Evolutionary conservation across 2,888 invertebrate species (phyloP).

Genomic region (Emmelina monodactyla): DNA sequence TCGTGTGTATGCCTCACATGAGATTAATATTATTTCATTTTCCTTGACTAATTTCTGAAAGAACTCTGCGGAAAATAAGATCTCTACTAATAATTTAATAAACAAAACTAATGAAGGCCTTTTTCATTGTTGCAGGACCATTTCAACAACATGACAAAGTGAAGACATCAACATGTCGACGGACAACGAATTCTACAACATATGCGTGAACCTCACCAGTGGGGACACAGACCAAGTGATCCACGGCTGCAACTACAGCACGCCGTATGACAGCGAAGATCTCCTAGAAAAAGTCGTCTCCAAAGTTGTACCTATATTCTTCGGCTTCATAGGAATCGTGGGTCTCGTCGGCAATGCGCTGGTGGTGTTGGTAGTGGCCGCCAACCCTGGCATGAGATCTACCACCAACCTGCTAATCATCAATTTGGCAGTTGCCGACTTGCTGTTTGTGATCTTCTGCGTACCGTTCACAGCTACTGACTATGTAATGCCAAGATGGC

Average conservation of each 20-base stretch:
- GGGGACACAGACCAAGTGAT: constrained; percentile 30
- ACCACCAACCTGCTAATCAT: constrained; percentile 93
- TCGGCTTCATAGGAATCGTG: constrained; percentile 84
- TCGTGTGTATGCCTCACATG: too few species aligned
- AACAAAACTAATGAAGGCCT: neutral
- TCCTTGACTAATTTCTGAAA: too few species aligned
- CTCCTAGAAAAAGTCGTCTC: constrained; percentile 71
- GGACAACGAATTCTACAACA: constrained; percentile 51
- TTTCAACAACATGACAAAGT: neutral
- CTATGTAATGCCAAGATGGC: constrained; percentile 88
- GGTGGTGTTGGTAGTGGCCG: constrained; percentile 87
- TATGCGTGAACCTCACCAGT: constrained; percentile 46
- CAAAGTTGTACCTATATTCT: constrained; percentile 80
- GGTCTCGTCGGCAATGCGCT: constrained; percentile 90
- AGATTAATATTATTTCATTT: too few species aligned
- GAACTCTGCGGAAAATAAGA: too few species aligned
- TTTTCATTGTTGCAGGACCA: neutral
- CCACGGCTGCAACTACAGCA: constrained; percentile 43
- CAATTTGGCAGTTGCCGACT: constrained; percentile 88
- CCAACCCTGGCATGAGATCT: constrained; percentile 90
- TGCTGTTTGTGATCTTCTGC: constrained; percentile 91
- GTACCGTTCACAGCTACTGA: constrained; percentile 94
- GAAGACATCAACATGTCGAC: constrained; percentile 23
- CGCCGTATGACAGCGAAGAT: constrained; percentile 56
- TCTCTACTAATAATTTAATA: too few species aligned